Evolutionary conservation across 2,113 vertebrate genomes (phyloP).

Genomic region (Leptosomus discolor): DNA sequence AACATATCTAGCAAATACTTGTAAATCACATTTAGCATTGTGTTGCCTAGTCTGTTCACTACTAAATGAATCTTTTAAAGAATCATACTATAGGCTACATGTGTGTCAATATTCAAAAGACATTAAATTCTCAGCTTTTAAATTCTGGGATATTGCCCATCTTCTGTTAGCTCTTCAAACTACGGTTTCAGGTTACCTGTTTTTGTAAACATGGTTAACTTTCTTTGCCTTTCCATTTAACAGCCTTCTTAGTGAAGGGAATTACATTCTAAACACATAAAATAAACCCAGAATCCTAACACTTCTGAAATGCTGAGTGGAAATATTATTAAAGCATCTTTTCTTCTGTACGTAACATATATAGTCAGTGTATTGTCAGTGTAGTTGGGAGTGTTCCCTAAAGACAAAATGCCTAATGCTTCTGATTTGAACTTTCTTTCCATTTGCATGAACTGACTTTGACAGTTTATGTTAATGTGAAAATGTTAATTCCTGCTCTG

Average conservation of each 20-base stretch:
- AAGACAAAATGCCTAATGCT: background rate
- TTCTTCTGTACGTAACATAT: background rate
- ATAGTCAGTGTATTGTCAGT: background rate
- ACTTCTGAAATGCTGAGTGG: background rate
- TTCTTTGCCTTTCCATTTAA: background rate
- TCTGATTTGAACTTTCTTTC: background rate
- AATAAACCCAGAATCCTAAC: background rate
- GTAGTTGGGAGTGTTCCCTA: background rate
- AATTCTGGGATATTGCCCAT: background rate
- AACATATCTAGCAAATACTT: background rate
- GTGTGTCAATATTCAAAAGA: background rate
- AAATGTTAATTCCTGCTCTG: background rate
- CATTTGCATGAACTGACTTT: background rate
- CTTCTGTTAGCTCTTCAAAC: background rate
- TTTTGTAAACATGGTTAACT: background rate
- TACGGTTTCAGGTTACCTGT: background rate
- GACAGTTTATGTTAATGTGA: background rate
- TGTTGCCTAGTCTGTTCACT: background rate
- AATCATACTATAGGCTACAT: background rate
- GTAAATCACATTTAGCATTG: background rate
- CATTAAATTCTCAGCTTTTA: background rate
- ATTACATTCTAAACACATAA: background rate
- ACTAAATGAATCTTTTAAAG: background rate
- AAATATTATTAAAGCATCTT: background rate
- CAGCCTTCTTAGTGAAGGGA: background rate